phyloP scores from a whole-genome alignment of 1,140 invertebrate genomes.

The Drosophila fuyamai region DNA sequence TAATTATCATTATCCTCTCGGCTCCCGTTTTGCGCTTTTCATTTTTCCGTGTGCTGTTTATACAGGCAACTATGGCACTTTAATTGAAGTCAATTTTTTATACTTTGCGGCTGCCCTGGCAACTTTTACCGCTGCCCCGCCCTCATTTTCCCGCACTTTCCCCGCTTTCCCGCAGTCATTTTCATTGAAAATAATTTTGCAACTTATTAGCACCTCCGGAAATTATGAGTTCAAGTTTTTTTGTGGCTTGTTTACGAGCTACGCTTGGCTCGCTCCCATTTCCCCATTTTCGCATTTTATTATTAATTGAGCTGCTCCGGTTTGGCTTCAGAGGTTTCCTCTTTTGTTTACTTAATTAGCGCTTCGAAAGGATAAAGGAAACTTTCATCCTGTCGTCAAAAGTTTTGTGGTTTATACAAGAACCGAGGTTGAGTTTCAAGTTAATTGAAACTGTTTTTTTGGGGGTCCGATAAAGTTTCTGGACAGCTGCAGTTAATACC shows the following conservation, averaged over 20 bases:
- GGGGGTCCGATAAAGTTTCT: slow-evolving; percentile 7
- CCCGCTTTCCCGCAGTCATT: slow-evolving; percentile 30
- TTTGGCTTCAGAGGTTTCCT: slow-evolving; percentile 40
- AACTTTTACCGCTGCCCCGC: slow-evolving; percentile 29
- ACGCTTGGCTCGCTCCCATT: slow-evolving; percentile 24
- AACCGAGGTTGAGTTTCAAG: slow-evolving; percentile 11
- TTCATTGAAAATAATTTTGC: slow-evolving; percentile 80
- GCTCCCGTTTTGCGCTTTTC: slow-evolving; percentile 70
- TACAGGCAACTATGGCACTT: slow-evolving; percentile 79
- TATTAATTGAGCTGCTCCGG: slow-evolving; percentile 73
- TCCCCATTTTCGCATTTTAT: slow-evolving; percentile 58
- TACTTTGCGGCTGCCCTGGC: slow-evolving; percentile 56
- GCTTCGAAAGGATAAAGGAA: slow-evolving; percentile 28
- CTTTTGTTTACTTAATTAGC: slow-evolving; percentile 79
- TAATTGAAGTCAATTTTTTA: slow-evolving; percentile 82
- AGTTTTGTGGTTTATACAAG: slow-evolving; percentile 20
- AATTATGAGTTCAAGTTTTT: slow-evolving; percentile 78
- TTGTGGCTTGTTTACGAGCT: slow-evolving; percentile 72
- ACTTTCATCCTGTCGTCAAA: slow-evolving; percentile 24
- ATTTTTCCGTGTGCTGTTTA: slow-evolving; percentile 70
- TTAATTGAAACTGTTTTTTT: slow-evolving; percentile 73
- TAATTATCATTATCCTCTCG: slow-evolving; percentile 78
- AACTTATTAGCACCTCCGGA: slow-evolving; percentile 82
- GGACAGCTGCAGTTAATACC: slow-evolving; percentile 49
- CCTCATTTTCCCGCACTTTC: not conserved